These are phyloP conservation scores for Vidua chalybeata DNA, from an alignment of 2,113 vertebrate genomes.

Conservation along the genomic window DNA sequence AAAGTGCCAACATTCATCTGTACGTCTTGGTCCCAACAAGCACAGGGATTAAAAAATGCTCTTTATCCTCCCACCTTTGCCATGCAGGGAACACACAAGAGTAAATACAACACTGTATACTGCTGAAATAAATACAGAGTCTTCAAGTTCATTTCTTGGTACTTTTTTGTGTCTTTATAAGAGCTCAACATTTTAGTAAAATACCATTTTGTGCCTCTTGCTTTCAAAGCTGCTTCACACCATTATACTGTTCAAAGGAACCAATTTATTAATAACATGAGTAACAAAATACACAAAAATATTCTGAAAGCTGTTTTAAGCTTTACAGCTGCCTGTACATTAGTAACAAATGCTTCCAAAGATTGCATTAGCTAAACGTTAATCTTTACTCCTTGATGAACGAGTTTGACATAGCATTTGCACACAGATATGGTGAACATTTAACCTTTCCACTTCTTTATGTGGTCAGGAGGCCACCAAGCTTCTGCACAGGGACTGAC, in stretches of 20 bases:
- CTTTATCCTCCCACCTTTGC: background rate
- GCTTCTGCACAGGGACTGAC: background rate
- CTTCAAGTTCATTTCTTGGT: background rate
- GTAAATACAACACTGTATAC: background rate
- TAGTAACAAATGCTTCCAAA: background rate
- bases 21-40: background rate
- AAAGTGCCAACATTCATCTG: background rate
- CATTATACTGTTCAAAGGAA: background rate
- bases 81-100: background rate
- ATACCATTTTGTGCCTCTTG: background rate
- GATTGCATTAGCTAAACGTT: background rate
- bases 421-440: background rate
- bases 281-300: background rate
- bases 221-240: background rate
- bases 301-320: background rate
- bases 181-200: background rate
- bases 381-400: background rate
- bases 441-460: background rate
- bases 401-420: background rate
- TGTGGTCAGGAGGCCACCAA: background rate
- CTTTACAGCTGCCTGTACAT: background rate
- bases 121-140: background rate
- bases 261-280: conserved; percentile 8
- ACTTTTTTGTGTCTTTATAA: background rate
- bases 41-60: background rate